phyloP scores from a whole-genome alignment of 2,113 vertebrate genomes.

The Felis catus region DNA sequence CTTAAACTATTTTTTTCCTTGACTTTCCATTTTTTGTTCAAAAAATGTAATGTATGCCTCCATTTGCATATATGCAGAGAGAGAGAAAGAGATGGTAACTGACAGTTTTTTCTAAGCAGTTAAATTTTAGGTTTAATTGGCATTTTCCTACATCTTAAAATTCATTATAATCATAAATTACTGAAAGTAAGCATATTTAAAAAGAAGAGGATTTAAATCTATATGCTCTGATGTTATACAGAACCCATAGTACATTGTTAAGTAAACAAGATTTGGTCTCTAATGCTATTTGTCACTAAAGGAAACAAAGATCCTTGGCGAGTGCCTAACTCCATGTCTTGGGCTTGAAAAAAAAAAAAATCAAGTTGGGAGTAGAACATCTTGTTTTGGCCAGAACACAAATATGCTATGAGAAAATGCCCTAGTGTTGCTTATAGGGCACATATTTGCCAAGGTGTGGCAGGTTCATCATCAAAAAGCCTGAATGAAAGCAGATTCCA shows the following conservation, averaged over 20 bases:
- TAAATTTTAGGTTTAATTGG: neutral
- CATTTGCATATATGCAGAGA: neutral
- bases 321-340: neutral
- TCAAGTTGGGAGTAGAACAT: neutral
- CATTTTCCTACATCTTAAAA: conserved; percentile 11
- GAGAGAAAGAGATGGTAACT: neutral
- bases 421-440: neutral
- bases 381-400: neutral
- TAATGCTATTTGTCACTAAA: neutral
- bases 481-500: neutral
- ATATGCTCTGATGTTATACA: neutral
- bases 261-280: neutral
- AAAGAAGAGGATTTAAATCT: neutral
- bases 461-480: neutral
- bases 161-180: neutral
- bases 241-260: neutral
- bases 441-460: neutral
- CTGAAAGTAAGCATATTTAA: neutral
- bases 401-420: neutral
- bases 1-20: neutral
- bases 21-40: neutral
- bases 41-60: neutral
- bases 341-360: conserved; percentile 17
- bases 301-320: neutral
- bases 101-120: neutral